Conservation (phyloP, 2,888 invertebrate genomes). For the Ariolimax columbianus region DNA sequence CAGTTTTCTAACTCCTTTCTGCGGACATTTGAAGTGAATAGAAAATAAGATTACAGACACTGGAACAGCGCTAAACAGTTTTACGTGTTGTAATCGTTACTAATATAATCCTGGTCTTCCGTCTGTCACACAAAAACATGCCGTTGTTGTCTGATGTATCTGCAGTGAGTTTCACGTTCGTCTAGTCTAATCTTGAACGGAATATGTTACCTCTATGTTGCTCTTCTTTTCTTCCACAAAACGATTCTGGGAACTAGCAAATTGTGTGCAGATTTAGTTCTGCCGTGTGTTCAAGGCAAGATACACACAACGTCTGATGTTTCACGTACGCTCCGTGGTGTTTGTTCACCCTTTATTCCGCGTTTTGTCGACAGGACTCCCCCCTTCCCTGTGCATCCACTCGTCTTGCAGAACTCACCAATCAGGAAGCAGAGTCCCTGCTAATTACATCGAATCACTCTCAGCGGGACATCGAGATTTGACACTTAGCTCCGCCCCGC, state of each 20-base stretch:
- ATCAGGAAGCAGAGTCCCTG: slow-evolving; percentile 38
- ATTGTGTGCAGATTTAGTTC: not conserved
- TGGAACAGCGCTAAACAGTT: no score
- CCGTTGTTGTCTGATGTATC: not conserved
- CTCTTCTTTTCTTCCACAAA: not conserved
- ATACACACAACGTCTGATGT: slow-evolving; percentile 2
- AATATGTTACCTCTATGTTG: not conserved
- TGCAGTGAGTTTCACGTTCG: not conserved
- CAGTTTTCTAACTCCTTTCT: no score
- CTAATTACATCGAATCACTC: slow-evolving; percentile 52
- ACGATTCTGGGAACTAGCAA: not conserved
- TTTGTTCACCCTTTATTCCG: slow-evolving; percentile 10
- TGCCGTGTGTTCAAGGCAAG: not conserved
- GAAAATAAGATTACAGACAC: no score
- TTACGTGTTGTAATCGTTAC: no score
- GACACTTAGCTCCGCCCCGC: slow-evolving; percentile 51
- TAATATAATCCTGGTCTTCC: not conserved
- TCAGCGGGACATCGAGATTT: slow-evolving; percentile 47
- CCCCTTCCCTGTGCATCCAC: slow-evolving; percentile 35
- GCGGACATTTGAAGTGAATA: no score
- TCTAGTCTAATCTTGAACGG: not conserved
- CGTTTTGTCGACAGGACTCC: not conserved
- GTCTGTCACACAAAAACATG: not conserved
- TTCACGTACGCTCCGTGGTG: slow-evolving; percentile 12
- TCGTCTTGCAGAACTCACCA: slow-evolving; percentile 30